phyloP scores from a whole-genome alignment of 2,113 vertebrate genomes.

The Patagioenas fasciata region DNA sequence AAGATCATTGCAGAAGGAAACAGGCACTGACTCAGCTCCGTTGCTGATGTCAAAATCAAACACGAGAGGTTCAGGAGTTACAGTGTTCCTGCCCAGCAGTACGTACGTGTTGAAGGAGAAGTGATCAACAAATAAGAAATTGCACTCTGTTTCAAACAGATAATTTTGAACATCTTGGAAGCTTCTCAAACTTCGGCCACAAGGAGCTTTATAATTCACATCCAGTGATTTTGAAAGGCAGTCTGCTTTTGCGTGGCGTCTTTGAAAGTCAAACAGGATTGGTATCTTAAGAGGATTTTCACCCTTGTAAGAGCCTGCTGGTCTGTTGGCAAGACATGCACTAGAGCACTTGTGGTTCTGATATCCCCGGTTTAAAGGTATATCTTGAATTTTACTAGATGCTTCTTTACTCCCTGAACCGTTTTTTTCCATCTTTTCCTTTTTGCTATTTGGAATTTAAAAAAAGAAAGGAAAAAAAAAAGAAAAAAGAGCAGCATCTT shows the following conservation, averaged over 20 bases:
- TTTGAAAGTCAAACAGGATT: conserved; percentile 83
- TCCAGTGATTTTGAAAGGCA: conserved; percentile 62
- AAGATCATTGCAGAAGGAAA: conserved; percentile 82
- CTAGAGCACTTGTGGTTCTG: conserved; percentile 76
- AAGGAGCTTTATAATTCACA: conserved; percentile 88
- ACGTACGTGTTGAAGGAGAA: conserved; percentile 89
- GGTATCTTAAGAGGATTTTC: conserved; percentile 89
- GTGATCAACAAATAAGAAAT: conserved; percentile 84
- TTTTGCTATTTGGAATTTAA: conserved; percentile 28
- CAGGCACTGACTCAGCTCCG: conserved; percentile 81
- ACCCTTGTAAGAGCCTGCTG: conserved; percentile 65
- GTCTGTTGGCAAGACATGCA: conserved; percentile 74
- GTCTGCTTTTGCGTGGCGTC: conserved; percentile 75
- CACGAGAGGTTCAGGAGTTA: conserved; percentile 54
- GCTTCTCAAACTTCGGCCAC: conserved; percentile 83
- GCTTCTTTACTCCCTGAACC: conserved; percentile 2
- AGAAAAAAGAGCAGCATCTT: not conserved
- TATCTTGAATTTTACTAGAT: not conserved
- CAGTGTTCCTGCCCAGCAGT: conserved; percentile 69
- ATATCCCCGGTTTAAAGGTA: conserved; percentile 25
- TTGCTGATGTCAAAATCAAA: conserved; percentile 86
- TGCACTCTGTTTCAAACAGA: conserved; percentile 81
- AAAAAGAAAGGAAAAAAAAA: not conserved
- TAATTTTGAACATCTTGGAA: conserved; percentile 83
- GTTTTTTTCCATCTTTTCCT: not conserved